Base-by-base conservation (phyloP, 1,140 invertebrate genomes). In the Drosophila setifemur region DNA sequence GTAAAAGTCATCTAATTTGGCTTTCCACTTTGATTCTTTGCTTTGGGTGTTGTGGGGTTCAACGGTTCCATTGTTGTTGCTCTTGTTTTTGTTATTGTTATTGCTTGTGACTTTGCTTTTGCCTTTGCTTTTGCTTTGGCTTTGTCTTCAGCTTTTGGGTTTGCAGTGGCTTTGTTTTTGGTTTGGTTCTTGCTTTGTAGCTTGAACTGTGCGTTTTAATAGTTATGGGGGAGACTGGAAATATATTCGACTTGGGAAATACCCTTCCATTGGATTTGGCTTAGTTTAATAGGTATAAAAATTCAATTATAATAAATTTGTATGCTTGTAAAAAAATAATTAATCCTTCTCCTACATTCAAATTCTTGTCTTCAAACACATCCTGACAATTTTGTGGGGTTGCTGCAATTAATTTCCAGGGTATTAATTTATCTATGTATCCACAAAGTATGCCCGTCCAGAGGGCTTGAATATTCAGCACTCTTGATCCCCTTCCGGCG, bases 381-480 rank as follows among this genome's bases (percentile, higher is more conserved):
- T n/a, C n/a, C n/a, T n/a, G n/a, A n/a, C n/a, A n/a, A n/a, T n/a
- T n/a, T n/a, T n/a, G n/a, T n/a, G n/a, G n/a, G n/a, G n/a, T n/a
- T n/a, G n/a, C n/a, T n/a, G n/a, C n/a, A n/a, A 31, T 11, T 31
- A 11, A 31, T 6, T 14, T 53, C 37, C 19, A 21, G 28, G 40
- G 55, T 48, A 61, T 37, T n/a, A 16, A 14, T 12, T 1, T 12
- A 1, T 14, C 7, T 6, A 2, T n/a, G 23, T 6, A 19, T 4
- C 5, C 44, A 21, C 21, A 33, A 31, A 37, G 33, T 16, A 29
- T 6, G 2, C 31, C 40, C 14, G 11, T 11, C 8, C 6, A 33
- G 5, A 37, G 2, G 3, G 3, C 49, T 21, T 58, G 74, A 61
- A 78, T 78, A 79, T 78, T 78, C 74, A 78, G 39, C 18, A 35